Conservation (phyloP, 2,113 vertebrate genomes). For the Tichodroma muraria region DNA sequence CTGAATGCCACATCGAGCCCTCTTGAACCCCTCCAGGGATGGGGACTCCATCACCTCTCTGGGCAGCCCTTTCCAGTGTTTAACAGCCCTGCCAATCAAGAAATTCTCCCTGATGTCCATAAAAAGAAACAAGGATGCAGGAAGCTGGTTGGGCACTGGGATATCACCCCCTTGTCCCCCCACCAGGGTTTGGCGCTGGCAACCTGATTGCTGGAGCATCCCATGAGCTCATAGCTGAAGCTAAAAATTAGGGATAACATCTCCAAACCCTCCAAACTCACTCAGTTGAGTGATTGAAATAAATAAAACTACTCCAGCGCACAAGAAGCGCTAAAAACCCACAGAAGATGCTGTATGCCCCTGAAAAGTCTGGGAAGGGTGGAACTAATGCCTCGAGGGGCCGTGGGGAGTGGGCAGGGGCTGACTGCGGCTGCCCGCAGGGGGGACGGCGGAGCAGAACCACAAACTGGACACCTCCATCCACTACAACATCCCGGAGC, state of each 20-base stretch:
- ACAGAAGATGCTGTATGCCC: neutral
- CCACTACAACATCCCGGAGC: constrained; percentile 98
- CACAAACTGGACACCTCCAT: constrained; percentile 87
- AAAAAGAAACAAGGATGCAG: neutral
- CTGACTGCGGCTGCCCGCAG: constrained; percentile 53
- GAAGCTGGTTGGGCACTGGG: neutral
- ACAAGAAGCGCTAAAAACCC: rapidly evolving
- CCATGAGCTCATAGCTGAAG: neutral
- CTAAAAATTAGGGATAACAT: neutral
- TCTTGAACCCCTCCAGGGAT: no score
- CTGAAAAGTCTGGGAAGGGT: rapidly evolving
- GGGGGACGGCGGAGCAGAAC: constrained; percentile 81
- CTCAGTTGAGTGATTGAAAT: rapidly evolving
- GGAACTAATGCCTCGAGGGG: rapidly evolving
- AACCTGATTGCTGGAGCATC: rapidly evolving
- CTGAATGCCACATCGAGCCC: rapidly evolving
- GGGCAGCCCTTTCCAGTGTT: neutral
- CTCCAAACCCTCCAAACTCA: neutral
- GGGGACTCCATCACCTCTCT: neutral
- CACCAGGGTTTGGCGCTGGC: rapidly evolving
- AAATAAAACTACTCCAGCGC: neutral
- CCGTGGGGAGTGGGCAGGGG: neutral
- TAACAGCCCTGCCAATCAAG: neutral
- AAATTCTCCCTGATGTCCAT: neutral
- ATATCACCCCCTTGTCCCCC: neutral